These are phyloP conservation scores for Gonioctena quinquepunctata DNA, from an alignment of 1,140 invertebrate species.

Conservation along the genomic window DNA sequence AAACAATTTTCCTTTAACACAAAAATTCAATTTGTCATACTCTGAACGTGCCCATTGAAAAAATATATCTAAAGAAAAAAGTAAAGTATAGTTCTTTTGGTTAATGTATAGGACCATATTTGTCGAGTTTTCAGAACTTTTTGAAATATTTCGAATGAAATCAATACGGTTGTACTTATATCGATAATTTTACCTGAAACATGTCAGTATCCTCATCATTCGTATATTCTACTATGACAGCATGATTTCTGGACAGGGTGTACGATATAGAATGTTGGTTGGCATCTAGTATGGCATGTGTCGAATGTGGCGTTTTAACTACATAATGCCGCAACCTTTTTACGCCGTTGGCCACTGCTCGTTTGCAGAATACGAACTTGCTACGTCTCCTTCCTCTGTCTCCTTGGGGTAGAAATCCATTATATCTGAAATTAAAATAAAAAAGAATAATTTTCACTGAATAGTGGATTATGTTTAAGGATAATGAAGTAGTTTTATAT, in stretches of 20 bases:
- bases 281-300: constrained; percentile 88
- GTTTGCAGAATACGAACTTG: constrained; percentile 90
- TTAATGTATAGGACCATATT: too few relatives aligned
- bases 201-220: constrained; percentile 95
- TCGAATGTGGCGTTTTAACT: constrained; percentile 86
- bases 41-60: too few relatives aligned
- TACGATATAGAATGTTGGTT: constrained; percentile 96
- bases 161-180: too few relatives aligned
- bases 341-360: constrained; percentile 86
- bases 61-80: too few relatives aligned
- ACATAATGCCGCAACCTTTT: constrained; percentile 94
- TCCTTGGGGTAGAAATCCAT: constrained; percentile 90
- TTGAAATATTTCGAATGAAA: too few relatives aligned
- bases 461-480: too few relatives aligned
- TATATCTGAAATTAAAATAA: constrained; percentile 77
- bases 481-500: too few relatives aligned
- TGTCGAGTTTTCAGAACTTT: too few relatives aligned
- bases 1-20: too few relatives aligned
- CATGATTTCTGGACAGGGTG: constrained; percentile 93
- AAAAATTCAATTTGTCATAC: too few relatives aligned
- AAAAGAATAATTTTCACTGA: too few relatives aligned
- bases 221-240: constrained; percentile 96
- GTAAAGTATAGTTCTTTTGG: too few relatives aligned
- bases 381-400: constrained; percentile 89
- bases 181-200: constrained; percentile 99